Evolutionary conservation across 2,888 invertebrate genomes (phyloP).

Genomic region (Lamellibrachia satsuma): DNA sequence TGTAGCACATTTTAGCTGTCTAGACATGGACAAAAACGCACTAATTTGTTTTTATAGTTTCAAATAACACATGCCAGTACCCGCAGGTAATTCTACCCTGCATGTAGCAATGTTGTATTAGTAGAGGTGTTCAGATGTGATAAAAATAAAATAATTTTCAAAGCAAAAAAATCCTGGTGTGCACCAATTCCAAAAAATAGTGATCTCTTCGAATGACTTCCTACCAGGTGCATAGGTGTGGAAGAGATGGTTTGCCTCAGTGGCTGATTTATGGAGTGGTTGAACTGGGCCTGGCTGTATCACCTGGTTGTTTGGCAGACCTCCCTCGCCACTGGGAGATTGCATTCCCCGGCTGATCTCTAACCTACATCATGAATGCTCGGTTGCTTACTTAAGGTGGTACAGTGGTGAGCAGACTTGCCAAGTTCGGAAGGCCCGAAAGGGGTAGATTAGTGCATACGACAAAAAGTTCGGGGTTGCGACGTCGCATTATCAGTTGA

Average conservation of each 20-base stretch:
- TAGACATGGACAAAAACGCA: neutral
- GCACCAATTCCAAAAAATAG: neutral
- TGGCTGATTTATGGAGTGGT: constrained; percentile 5
- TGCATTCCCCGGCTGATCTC: constrained; percentile 6
- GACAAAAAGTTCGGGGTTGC: too few species aligned
- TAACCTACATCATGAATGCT: neutral
- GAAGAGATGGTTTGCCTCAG: neutral
- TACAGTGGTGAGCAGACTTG: too few species aligned
- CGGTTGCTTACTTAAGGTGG: neutral
- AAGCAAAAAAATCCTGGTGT: neutral
- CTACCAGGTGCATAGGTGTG: neutral
- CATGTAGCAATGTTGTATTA: neutral
- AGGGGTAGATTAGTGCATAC: too few species aligned
- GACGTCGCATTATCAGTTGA: too few species aligned
- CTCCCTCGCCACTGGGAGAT: neutral
- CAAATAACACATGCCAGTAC: neutral
- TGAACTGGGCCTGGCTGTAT: constrained; percentile 10
- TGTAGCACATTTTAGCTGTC: neutral
- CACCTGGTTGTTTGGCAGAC: neutral
- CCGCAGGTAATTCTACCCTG: neutral
- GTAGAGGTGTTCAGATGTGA: neutral
- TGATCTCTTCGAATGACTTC: neutral
- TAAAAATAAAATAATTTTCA: neutral
- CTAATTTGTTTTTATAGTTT: neutral
- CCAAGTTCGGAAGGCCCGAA: too few species aligned